Percentiles rank a stretch among this genome's conserved stretches.
phyloP scores from a whole-genome alignment of 2,888 invertebrate genomes.

The Colostygia pectinataria region DNA sequence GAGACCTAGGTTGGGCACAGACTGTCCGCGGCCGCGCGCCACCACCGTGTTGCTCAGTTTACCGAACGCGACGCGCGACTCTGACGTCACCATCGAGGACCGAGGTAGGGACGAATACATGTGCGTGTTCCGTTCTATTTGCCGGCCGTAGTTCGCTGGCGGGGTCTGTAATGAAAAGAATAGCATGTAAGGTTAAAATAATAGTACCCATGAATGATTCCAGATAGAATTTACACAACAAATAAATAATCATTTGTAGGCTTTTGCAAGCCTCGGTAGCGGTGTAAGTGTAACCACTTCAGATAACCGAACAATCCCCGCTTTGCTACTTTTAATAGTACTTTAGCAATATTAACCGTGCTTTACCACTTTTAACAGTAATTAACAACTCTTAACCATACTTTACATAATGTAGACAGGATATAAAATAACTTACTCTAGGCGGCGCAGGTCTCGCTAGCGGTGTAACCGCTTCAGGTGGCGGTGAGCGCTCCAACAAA shows the following conservation, averaged over 20 bases:
- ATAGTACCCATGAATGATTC: too few species aligned
- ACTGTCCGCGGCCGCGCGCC: slow-evolving; percentile 86
- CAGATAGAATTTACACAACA: too few species aligned
- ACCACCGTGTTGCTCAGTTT: slow-evolving; percentile 63
- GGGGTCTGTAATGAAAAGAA: slow-evolving; percentile 84
- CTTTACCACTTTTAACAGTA: too few species aligned
- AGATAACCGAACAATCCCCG: too few species aligned
- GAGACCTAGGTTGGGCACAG: slow-evolving; percentile 96
- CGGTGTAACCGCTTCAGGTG: slow-evolving; percentile 56
- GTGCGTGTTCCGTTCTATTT: slow-evolving; percentile 86
- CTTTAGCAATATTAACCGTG: too few species aligned
- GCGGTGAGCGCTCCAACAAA: slow-evolving; percentile 87
- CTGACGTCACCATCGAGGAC: slow-evolving; percentile 81
- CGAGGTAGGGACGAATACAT: slow-evolving; percentile 91
- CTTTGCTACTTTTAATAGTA: too few species aligned
- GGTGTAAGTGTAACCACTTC: too few species aligned
- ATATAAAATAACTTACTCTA: slow-evolving; percentile 55
- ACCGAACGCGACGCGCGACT: slow-evolving; percentile 90
- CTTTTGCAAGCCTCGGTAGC: too few species aligned
- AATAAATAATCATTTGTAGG: too few species aligned
- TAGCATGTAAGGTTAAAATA: too few species aligned
- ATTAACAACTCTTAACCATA: too few species aligned
- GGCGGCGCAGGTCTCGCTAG: slow-evolving; percentile 69
- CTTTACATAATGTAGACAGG: too few species aligned
- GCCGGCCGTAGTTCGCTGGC: slow-evolving; percentile 88